phyloP scores from a whole-genome alignment of 2,888 invertebrate species.

The Plemyria rubiginata region DNA sequence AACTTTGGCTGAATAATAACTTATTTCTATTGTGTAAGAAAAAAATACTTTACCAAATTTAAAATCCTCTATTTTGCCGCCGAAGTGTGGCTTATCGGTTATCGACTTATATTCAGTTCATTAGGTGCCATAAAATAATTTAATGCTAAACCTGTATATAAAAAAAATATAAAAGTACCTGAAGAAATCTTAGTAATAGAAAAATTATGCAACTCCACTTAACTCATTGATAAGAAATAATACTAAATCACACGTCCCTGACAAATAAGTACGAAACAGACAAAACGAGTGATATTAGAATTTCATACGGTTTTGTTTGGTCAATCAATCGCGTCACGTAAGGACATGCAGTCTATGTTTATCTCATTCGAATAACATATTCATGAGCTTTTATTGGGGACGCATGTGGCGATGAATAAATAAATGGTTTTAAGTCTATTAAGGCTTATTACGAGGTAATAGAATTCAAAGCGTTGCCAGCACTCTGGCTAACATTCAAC shows the following conservation, averaged over 20 bases:
- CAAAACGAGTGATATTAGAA: conserved; percentile 33
- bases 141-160: too few species aligned
- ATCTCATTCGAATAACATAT: conserved; percentile 34
- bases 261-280: conserved; percentile 39
- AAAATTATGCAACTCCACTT: too few species aligned
- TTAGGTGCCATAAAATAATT: too few species aligned
- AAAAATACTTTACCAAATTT: too few species aligned
- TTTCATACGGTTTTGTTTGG: conserved; percentile 39
- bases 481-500: background rate
- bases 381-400: conserved; percentile 35
- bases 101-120: too few species aligned
- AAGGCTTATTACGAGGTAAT: conserved; percentile 27
- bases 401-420: conserved; percentile 34
- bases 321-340: conserved; percentile 37
- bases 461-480: conserved; percentile 13
- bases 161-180: too few species aligned
- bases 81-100: too few species aligned
- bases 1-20: too few species aligned
- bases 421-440: conserved; percentile 31
- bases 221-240: conserved; percentile 9
- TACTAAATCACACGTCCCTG: conserved; percentile 28
- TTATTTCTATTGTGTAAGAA: too few species aligned
- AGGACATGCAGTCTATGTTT: conserved; percentile 35
- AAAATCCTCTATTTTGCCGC: too few species aligned
- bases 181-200: too few species aligned